These are phyloP conservation scores for Bombus sibiricus DNA, from an alignment of 1,140 invertebrate genomes.

Conservation along the genomic window DNA sequence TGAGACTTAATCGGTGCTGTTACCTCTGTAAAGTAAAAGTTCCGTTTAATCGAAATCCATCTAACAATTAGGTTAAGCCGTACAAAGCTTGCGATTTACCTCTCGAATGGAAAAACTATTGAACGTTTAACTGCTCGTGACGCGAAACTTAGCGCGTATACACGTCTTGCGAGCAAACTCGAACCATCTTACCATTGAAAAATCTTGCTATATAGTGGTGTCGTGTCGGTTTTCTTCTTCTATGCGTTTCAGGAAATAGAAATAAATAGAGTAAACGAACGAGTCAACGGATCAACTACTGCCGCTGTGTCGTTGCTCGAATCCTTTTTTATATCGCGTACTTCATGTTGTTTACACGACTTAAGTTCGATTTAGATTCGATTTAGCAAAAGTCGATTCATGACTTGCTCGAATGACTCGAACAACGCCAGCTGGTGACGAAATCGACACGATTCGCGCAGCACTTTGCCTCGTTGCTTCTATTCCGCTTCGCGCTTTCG, in stretches of 20 bases:
- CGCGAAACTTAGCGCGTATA: neutral
- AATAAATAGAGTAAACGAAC: neutral
- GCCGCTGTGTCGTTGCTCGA: neutral
- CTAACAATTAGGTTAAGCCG: neutral
- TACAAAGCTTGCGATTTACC: neutral
- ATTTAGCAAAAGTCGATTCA: neutral
- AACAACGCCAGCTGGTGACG: neutral
- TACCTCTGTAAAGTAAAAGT: conserved; percentile 21
- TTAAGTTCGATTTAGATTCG: neutral
- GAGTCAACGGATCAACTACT: neutral
- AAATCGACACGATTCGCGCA: conserved; percentile 13
- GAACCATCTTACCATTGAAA: neutral
- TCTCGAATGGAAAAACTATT: neutral
- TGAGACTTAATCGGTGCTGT: neutral
- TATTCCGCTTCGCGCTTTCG: neutral
- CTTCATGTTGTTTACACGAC: neutral
- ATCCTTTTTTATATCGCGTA: neutral
- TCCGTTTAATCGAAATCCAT: neutral
- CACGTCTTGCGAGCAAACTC: no score
- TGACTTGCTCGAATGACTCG: neutral
- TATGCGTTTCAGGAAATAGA: neutral
- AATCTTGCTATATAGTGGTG: neutral
- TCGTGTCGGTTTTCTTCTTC: neutral
- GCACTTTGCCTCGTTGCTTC: neutral
- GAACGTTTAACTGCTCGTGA: neutral